phyloP scores from a whole-genome alignment of 2,113 vertebrate genomes.

The Chamaetylas fuelleborni region DNA sequence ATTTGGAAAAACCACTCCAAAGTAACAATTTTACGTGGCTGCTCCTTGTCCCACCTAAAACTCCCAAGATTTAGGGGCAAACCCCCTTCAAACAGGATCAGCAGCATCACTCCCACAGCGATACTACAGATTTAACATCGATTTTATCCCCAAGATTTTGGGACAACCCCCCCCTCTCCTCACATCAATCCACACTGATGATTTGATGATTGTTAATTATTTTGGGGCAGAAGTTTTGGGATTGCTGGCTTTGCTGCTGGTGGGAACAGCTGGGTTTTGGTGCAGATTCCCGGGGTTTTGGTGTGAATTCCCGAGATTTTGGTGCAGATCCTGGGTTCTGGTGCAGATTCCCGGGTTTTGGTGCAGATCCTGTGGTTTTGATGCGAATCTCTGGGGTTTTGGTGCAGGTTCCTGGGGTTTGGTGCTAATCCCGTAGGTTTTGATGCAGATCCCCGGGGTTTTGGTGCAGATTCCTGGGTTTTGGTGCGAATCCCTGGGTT shows the following conservation, averaged over 20 bases:
- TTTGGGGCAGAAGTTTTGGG: accelerated
- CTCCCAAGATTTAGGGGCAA: neutral
- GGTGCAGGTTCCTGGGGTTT: too few species aligned
- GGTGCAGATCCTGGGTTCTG: too few species aligned
- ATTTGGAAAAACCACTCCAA: accelerated
- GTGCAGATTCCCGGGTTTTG: too few species aligned
- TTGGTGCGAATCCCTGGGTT: too few species aligned
- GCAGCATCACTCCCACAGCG: accelerated
- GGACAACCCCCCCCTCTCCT: accelerated
- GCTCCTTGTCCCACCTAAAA: neutral
- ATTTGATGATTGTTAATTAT: accelerated
- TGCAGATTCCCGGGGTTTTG: neutral
- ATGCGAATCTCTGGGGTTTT: too few species aligned
- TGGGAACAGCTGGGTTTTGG: accelerated
- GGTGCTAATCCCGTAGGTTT: too few species aligned
- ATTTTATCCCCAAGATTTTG: accelerated
- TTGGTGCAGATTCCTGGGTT: too few species aligned
- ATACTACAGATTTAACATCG: accelerated
- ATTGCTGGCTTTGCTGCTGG: accelerated
- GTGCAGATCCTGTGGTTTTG: too few species aligned
- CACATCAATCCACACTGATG: accelerated
- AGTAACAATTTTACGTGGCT: accelerated
- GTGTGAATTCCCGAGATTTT: too few species aligned
- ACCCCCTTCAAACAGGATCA: neutral
- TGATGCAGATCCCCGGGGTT: too few species aligned